phyloP scores from a whole-genome alignment of 2,113 vertebrate species.

The Sisor rabdophorus region DNA sequence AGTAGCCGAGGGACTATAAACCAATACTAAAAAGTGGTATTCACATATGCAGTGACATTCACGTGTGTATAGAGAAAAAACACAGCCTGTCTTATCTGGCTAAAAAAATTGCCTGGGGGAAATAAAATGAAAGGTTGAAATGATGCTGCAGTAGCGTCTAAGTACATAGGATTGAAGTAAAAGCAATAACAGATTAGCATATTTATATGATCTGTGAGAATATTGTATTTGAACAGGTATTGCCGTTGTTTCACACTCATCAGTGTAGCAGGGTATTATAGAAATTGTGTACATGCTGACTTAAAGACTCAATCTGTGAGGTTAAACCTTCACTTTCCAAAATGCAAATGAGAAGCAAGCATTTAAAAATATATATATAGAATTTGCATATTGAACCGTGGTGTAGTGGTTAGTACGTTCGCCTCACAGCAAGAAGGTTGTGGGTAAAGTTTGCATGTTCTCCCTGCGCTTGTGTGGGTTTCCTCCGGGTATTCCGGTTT shows the following conservation, averaged over 20 bases:
- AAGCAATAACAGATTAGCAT: constrained; percentile 59
- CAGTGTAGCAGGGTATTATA: not conserved
- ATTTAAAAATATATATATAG: not conserved
- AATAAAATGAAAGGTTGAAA: constrained; percentile 66
- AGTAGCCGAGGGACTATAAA: not conserved
- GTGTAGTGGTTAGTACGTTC: no score
- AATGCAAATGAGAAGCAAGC: not conserved
- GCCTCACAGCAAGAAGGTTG: no score
- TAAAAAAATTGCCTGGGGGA: constrained; percentile 55
- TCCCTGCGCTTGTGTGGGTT: no score
- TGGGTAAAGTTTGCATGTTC: no score
- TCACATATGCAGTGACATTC: constrained; percentile 39
- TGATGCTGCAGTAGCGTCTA: constrained; percentile 58
- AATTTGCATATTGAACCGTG: no score
- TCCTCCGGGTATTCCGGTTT: no score
- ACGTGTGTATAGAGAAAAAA: not conserved
- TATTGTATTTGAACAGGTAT: constrained; percentile 45
- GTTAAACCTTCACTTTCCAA: not conserved
- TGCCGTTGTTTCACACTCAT: not conserved
- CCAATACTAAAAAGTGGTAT: constrained; percentile 15
- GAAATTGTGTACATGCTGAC: not conserved
- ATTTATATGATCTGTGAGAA: constrained; percentile 52
- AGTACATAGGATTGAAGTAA: constrained; percentile 60
- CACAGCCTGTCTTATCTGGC: constrained; percentile 36
- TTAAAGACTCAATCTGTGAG: not conserved